These are phyloP conservation scores for Mionectes olivaceus DNA, from an alignment of 2,797 vertebrate species.

Conservation along the genomic window DNA sequence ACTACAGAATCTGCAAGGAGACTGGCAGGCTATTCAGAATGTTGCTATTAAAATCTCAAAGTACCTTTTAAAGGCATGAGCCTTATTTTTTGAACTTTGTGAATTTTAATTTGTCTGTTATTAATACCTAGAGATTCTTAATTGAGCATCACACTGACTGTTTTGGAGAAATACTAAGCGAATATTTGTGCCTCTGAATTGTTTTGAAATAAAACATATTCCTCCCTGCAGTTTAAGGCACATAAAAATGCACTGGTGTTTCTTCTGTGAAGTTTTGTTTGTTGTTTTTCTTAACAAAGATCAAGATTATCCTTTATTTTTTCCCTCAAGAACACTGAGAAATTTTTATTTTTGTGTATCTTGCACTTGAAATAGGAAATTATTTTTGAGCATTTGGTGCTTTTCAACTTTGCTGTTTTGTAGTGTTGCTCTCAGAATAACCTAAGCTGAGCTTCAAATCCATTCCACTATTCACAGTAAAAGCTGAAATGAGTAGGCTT, in stretches of 20 bases:
- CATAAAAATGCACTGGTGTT: background rate
- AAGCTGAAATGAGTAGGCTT: background rate
- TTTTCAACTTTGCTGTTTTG: background rate
- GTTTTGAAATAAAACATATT: background rate
- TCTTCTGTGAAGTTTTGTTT: background rate
- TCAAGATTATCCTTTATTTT: background rate
- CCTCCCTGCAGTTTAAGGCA: background rate
- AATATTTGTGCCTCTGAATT: background rate
- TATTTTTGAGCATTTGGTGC: background rate
- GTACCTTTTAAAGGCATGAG: background rate
- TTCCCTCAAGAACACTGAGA: background rate
- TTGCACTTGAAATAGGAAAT: background rate
- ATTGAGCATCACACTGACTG: too few species aligned
- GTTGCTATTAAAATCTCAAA: background rate
- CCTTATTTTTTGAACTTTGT: background rate
- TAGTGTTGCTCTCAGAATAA: background rate
- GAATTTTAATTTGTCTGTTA: background rate
- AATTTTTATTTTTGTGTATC: background rate
- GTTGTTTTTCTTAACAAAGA: background rate
- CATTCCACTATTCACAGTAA: background rate
- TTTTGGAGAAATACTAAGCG: background rate
- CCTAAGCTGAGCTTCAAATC: background rate
- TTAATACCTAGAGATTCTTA: background rate
- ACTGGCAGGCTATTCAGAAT: too few species aligned
- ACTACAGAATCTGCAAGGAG: background rate